These are phyloP conservation scores for Nerophis lumbriciformis DNA, from an alignment of 2,113 vertebrate genomes.

Conservation along the genomic window DNA sequence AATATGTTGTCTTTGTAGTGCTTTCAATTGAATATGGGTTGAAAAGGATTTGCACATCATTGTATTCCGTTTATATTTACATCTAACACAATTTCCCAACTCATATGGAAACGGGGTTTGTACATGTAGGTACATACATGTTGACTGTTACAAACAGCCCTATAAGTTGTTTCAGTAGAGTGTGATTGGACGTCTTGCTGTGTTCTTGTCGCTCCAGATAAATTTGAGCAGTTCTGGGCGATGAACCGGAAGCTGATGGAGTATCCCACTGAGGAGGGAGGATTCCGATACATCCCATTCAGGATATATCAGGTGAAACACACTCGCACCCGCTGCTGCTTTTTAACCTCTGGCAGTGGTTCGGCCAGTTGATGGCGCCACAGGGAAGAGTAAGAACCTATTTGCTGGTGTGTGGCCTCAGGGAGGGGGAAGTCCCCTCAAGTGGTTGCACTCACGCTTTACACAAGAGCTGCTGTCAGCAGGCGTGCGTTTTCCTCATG, in stretches of 20 bases:
- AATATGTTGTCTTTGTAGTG: too few relatives aligned
- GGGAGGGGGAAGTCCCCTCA: background rate
- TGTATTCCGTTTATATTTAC: too few relatives aligned
- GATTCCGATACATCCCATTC: conserved; percentile 96
- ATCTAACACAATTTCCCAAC: too few relatives aligned
- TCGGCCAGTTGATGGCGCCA: conserved; percentile 49
- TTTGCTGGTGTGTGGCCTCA: background rate
- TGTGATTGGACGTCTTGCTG: background rate
- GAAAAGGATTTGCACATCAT: too few relatives aligned
- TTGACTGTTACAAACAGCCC: too few relatives aligned
- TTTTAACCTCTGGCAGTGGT: background rate
- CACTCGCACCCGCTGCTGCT: background rate
- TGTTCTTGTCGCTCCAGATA: conserved; percentile 73
- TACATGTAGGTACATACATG: too few relatives aligned
- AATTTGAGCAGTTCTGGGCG: conserved; percentile 99
- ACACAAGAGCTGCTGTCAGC: background rate
- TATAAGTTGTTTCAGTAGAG: too few relatives aligned
- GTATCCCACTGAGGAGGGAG: conserved; percentile 86
- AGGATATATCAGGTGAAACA: conserved; percentile 94
- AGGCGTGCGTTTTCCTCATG: background rate
- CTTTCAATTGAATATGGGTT: too few relatives aligned
- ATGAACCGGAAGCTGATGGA: conserved; percentile 99
- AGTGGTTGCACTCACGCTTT: background rate
- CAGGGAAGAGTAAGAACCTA: background rate
- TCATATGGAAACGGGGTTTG: too few relatives aligned